A percentile compares a stretch with the other conserved stretches of the same genome.
Evolutionary conservation across 92 coral and sea anemone species (phyloP).

Genomic region (Pocillopora grandis): DNA sequence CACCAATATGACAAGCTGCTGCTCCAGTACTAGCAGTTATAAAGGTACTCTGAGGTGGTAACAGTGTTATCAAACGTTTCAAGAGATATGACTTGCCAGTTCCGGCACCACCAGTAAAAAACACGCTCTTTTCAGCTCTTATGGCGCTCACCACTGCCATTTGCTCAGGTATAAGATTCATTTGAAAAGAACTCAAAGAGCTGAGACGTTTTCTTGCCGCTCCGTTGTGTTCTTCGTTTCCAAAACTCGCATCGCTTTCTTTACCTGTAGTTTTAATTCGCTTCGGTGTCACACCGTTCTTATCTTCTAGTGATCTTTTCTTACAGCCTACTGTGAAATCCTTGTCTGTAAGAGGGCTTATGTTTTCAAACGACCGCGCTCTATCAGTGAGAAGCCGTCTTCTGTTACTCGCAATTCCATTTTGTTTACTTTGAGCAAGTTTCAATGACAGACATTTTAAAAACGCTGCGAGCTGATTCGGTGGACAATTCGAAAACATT

Average conservation of each 20-base stretch:
- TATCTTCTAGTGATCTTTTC: slow-evolving; percentile 73
- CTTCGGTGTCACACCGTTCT: slow-evolving; percentile 83
- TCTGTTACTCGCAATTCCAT: too few relatives aligned
- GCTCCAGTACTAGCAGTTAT: slow-evolving; percentile 99
- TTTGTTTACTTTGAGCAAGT: too few relatives aligned
- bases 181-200: slow-evolving; percentile 49
- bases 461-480: too few relatives aligned
- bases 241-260: slow-evolving; percentile 30
- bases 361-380: slow-evolving; percentile 92
- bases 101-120: too few relatives aligned
- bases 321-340: slow-evolving; percentile 61
- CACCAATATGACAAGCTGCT: slow-evolving; percentile 97
- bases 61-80: too few relatives aligned
- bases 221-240: slow-evolving; percentile 16
- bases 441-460: too few relatives aligned
- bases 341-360: slow-evolving; percentile 86
- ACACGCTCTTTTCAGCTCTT: too few relatives aligned
- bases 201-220: slow-evolving; percentile 71
- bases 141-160: slow-evolving; percentile 73
- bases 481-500: too few relatives aligned
- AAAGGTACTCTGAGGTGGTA: too few relatives aligned
- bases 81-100: too few relatives aligned
- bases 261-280: slow-evolving; percentile 51
- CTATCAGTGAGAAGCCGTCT: too few relatives aligned
- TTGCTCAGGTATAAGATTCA: slow-evolving; percentile 69